Percentiles rank a stretch among this genome's conserved stretches.
These are phyloP conservation scores for Hypothenemus hampei DNA, from an alignment of 1,140 invertebrate species.

Conservation along the genomic window DNA sequence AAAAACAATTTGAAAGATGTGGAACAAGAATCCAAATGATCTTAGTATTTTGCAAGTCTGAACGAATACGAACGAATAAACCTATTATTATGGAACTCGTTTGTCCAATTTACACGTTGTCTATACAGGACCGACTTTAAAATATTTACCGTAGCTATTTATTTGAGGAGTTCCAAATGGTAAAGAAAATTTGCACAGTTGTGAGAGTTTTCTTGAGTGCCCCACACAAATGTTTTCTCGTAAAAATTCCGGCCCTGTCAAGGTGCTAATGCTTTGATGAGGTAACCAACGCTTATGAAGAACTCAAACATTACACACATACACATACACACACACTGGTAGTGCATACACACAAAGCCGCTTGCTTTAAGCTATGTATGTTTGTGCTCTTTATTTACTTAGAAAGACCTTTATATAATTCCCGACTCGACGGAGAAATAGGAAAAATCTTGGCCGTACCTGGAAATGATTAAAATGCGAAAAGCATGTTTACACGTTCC, in stretches of 20 bases:
- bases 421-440: constrained; percentile 5
- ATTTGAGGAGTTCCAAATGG: not conserved
- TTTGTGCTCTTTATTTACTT: constrained; percentile 3
- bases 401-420: constrained; percentile 12
- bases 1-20: constrained; percentile 8
- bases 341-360: constrained; percentile 2
- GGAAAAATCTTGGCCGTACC: constrained; percentile 7
- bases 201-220: not conserved
- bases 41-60: constrained; percentile 12
- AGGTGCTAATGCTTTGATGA: constrained; percentile 9
- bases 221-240: not conserved
- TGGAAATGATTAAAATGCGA: constrained; percentile 10
- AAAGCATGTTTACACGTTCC: not conserved
- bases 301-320: constrained; percentile 18
- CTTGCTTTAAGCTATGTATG: constrained; percentile 5
- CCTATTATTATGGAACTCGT: constrained; percentile 13
- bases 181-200: not conserved
- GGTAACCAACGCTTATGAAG: constrained; percentile 15
- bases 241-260: not conserved
- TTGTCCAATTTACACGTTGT: constrained; percentile 8
- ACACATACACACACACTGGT: constrained; percentile 7
- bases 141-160: no score
- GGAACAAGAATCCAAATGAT: constrained; percentile 10
- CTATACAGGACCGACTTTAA: not conserved
- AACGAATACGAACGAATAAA: no score